A percentile compares a stretch with the other conserved stretches of the same genome.
Conservation (phyloP, 1,140 invertebrate genomes). For the Dreissena rostriformis region DNA sequence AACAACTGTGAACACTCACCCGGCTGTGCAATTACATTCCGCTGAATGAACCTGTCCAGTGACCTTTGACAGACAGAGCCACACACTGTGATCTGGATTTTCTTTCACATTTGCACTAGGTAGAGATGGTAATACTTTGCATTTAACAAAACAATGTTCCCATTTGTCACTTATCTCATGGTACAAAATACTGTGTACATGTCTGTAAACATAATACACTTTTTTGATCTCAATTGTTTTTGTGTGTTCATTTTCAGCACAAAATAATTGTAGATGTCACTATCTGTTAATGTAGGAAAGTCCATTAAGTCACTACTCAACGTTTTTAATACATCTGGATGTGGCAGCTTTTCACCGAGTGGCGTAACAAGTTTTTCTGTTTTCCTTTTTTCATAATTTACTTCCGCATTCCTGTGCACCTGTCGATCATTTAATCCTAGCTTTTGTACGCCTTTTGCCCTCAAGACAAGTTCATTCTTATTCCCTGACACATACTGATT, state of each 20-base stretch:
- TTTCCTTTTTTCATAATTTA: constrained; percentile 29
- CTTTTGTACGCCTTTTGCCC: not conserved
- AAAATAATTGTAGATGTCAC: constrained; percentile 54
- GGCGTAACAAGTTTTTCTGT: constrained; percentile 27
- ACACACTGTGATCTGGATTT: constrained; percentile 27
- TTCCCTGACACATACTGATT: constrained; percentile 9
- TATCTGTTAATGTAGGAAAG: constrained; percentile 40
- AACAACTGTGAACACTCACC: constrained; percentile 19
- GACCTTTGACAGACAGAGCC: constrained; percentile 35
- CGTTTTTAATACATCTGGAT: constrained; percentile 11
- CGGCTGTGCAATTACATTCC: constrained; percentile 47
- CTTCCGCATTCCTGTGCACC: not conserved
- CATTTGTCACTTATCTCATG: not conserved
- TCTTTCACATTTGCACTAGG: constrained; percentile 35
- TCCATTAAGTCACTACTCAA: constrained; percentile 17
- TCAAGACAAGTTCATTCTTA: constrained; percentile 12
- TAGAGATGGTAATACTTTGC: constrained; percentile 52
- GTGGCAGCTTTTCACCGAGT: constrained; percentile 40
- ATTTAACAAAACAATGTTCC: constrained; percentile 39
- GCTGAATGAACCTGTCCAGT: constrained; percentile 40
- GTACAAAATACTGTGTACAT: constrained; percentile 35
- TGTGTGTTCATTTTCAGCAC: constrained; percentile 46
- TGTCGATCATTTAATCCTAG: constrained; percentile 4
- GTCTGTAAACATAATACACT: constrained; percentile 48
- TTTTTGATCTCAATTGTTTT: constrained; percentile 27